Base-by-base conservation (phyloP, 2,113 vertebrate genomes). In the Coregonus clupeaformis region DNA sequence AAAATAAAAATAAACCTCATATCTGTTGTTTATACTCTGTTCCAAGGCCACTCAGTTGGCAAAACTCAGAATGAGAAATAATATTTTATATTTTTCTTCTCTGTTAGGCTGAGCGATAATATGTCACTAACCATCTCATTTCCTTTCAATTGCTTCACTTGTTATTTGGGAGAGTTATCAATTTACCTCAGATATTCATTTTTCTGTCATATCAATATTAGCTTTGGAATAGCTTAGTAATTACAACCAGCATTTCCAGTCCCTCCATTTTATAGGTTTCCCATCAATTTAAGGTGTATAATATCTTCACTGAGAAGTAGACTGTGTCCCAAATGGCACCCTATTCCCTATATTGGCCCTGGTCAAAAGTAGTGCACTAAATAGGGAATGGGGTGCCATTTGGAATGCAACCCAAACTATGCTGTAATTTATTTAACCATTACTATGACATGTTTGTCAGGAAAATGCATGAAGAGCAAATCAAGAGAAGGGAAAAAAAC, bases 391-490 rank as follows among this genome's bases (percentile, higher is more conserved):
- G 16, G 49, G 49, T 52, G 49, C 49, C 49, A 52, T 52, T 52
- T 18, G 16, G 49, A 52, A 52, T 16, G 16, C 49, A 18, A 3
- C 0, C 16, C 2, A 16, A 76, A 82, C 82, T 80, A 85, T 88
- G 81, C 76, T 18, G 27, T 11, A 18, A 30, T 14, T 88, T 83
- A 90, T 84, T 84, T 87, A 60, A 89, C 81, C 64, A 30, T 13
- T 87, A 81, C 85, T 82, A 27, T 55, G 86, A 83, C 82, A 80
- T 88, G 88, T 90, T 86, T 86, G 91, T 91, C 89, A 91, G 91
- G 88, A 87, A 89, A 89, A 92, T 91, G 90, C 89, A 92, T 91
- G 91, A 90, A 90, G 89, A 91, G 88, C 84, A 90, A 91, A 90
- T 88, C 90, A 90, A 91, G 89, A 91, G 85, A 55, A 88, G 87